Base-by-base conservation (phyloP, 2,888 invertebrate genomes). In the Nysson spinosus region DNA sequence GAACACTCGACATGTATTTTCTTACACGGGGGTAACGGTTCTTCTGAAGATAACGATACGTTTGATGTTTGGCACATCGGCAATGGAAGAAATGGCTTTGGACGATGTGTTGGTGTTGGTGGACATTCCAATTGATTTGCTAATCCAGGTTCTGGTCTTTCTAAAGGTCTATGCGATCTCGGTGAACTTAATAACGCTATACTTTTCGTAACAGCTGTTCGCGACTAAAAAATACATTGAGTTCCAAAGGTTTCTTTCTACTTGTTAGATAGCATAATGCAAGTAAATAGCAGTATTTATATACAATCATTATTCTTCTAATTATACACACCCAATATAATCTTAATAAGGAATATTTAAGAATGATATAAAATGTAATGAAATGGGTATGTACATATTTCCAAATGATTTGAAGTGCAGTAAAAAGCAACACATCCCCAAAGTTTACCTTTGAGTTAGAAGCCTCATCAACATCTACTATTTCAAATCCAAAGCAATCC, bases 81-180 rank as follows among this genome's bases (percentile, higher is more conserved):
- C 52, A 85, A 80, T 28, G 91, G 91, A 65, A 92, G 89, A 4
- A 92, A 89, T 40, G 92, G 90, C 34, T 94, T 89, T 0, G 95
- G 94, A 81, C 95, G 95, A 86, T 96, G 96, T 0, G 95, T 96
- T 0, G 96, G 96, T 0, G 96, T 96, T 0, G 96, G 96, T 2
- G 95, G 95, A 81, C 95, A 95, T 68, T 95, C 92, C 0, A 93
- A 90, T 34, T 90, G 89, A 42, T 77, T 83, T 39, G 69, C 60
- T 50, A 75, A 42, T 12, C 71, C 69, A 32, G 79, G 78, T 43
- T 83, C 78, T 34, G 84, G 81, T 51, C 85, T 79, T 37, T 77
- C 76, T 28, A 84, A 67, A 28, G 83, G 83, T 55, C 83, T 82
- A 35, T 85, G 85, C 30, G 82, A 61, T 63, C 92, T 88, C 1